phyloP scores from a whole-genome alignment of 2,797 vertebrate genomes.

The Bradypodion ventrale region DNA sequence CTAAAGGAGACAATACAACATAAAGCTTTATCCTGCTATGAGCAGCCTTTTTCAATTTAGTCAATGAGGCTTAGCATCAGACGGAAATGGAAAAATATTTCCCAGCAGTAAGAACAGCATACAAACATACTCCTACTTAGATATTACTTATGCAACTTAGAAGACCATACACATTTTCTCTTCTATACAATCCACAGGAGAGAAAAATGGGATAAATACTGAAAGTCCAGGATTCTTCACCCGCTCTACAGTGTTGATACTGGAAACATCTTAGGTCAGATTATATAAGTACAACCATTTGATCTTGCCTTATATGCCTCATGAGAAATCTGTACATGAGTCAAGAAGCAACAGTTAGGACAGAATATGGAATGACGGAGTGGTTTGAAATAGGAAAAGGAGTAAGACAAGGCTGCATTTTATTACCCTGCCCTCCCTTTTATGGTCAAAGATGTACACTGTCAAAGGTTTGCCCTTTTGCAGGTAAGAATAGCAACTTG shows the following conservation, averaged over 20 bases:
- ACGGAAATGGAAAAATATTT: conserved; percentile 62
- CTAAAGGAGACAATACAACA: conserved; percentile 64
- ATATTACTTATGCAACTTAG: conserved; percentile 18
- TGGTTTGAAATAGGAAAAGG: no score
- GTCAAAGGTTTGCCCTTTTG: not conserved
- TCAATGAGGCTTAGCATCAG: conserved; percentile 54
- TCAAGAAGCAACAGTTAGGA: no score
- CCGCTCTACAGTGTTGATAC: conserved; percentile 38
- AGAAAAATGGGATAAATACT: conserved; percentile 50
- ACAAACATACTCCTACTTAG: conserved; percentile 31
- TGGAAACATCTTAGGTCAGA: conserved; percentile 30
- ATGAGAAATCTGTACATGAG: no score
- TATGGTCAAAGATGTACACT: not conserved
- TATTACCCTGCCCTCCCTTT: no score
- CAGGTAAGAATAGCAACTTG: not conserved
- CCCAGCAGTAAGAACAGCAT: conserved; percentile 53
- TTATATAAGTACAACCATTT: conserved; percentile 41
- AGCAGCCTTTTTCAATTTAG: conserved; percentile 62
- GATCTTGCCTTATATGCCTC: no score
- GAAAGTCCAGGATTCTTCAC: conserved; percentile 35
- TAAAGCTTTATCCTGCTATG: conserved; percentile 64
- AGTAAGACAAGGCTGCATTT: no score
- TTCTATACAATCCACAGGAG: conserved; percentile 58
- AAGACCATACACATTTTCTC: conserved; percentile 27
- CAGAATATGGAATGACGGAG: no score